Conservation (phyloP, 2,888 invertebrate genomes). For the Drosophila borborema region DNA sequence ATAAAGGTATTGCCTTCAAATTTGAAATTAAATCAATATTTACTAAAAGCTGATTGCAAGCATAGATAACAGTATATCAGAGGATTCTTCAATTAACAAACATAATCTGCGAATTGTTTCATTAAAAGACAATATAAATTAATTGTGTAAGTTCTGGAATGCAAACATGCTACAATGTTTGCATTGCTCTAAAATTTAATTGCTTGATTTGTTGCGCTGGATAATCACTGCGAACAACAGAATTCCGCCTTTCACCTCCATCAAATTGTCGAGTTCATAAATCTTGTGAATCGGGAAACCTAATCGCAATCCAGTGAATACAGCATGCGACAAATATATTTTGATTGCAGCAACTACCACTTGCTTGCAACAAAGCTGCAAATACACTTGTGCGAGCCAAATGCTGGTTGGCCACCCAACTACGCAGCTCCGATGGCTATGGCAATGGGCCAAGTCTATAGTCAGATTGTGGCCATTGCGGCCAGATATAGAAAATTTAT, state of each 20-base stretch:
- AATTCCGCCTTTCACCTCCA: conserved; percentile 49
- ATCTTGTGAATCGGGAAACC: conserved; percentile 36
- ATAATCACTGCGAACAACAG: background rate
- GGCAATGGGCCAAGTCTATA: conserved; percentile 18
- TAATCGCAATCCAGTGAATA: conserved; percentile 30
- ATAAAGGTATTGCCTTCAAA: background rate
- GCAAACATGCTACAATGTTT: conserved; percentile 15
- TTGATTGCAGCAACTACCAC: conserved; percentile 63
- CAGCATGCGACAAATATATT: conserved; percentile 66
- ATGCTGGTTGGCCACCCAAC: conserved; percentile 64
- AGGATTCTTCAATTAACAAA: too few species aligned
- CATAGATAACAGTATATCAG: too few species aligned
- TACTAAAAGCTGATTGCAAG: background rate
- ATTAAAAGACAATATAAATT: too few species aligned
- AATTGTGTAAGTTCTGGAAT: background rate
- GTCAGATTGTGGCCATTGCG: conserved; percentile 39
- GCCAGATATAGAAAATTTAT: conserved; percentile 72
- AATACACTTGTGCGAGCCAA: conserved; percentile 17
- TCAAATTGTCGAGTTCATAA: conserved; percentile 52
- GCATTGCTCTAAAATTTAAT: conserved; percentile 21
- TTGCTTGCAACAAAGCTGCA: conserved; percentile 36
- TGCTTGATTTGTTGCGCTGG: conserved; percentile 19
- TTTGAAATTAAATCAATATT: background rate
- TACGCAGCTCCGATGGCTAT: conserved; percentile 47
- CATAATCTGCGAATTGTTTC: too few species aligned